Evolutionary conservation across 2,113 vertebrate species (phyloP).

Genomic region (Myanophis thanlyinensis): DNA sequence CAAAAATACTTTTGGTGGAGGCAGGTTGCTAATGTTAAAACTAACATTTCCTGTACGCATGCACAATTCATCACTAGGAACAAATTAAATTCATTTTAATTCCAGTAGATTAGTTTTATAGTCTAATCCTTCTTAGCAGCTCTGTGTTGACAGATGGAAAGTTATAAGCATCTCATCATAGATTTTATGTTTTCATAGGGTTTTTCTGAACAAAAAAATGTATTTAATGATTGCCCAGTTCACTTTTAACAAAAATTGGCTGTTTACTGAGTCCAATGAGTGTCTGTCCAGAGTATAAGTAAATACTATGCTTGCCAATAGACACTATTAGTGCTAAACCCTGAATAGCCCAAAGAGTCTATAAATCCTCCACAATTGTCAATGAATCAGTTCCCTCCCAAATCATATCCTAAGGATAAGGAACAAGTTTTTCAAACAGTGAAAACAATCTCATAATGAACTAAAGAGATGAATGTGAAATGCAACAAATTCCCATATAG

Average conservation of each 20-base stretch:
- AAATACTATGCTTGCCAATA: neutral
- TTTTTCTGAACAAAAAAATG: constrained; percentile 32
- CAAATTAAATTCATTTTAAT: constrained; percentile 49
- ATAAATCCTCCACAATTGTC: neutral
- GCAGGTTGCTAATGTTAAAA: neutral
- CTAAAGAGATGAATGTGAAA: neutral
- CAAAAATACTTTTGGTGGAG: neutral
- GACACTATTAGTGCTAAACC: neutral
- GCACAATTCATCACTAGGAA: constrained; percentile 30
- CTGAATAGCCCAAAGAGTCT: neutral
- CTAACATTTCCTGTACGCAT: constrained; percentile 20
- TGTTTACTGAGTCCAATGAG: neutral
- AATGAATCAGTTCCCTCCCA: neutral
- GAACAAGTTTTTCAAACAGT: neutral
- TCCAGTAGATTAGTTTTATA: constrained; percentile 52
- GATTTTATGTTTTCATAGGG: constrained; percentile 38
- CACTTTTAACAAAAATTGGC: constrained; percentile 21
- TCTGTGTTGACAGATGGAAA: constrained; percentile 42
- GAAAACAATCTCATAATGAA: neutral
- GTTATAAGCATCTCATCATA: constrained; percentile 7
- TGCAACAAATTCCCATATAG: neutral
- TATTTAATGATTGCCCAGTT: constrained; percentile 23
- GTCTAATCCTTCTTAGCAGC: constrained; percentile 43
- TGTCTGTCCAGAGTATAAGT: neutral
- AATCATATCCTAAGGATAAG: neutral